Base-by-base conservation (phyloP, 2,888 invertebrate genomes). In the Trichogramma evanescens region DNA sequence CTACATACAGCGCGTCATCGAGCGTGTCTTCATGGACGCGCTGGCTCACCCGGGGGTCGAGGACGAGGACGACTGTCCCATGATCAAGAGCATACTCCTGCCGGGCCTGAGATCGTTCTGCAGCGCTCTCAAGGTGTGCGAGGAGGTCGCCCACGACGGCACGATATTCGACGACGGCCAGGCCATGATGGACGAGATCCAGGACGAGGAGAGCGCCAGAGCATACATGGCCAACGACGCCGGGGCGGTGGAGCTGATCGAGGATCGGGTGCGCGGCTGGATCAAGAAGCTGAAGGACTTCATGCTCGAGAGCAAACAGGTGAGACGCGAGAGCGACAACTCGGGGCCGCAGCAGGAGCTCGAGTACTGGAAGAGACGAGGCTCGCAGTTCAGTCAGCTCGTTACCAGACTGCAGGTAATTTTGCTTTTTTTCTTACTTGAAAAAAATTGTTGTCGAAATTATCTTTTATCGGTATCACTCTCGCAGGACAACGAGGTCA, bases 361-460 rank as follows among this genome's bases (percentile, higher is more conserved):
- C 46, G 93, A 93, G 70, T 96, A 96, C 78, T 97, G 96, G 96
- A 96, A 96, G 79, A 90, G 91, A 70, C 82, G 96, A 43, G 93
- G 93, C 46, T 94, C 95, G 0, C 93, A 93, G 74, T 95, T 97
- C 76, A 94, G 92, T 5, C 91, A 93, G 74, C 84, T 94, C 1
- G 84, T 90, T 8, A 85, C 87, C 4, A 88, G 89, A 73, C 80
- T 93, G 62, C 86, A 88, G 79, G 86, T 84, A 58, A 50, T 2
- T 43, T 10, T 48, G n/a, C 48, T 49, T 45, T 5, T 43, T 46
- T 45, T 26, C n/a, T 45, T 26, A 13, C 10, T 46, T 6, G 3
- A 13, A 45, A 54, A 3, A 38, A 39, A 2, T n/a, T 9, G 8
- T 26, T 40, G 13, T 39, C 4, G 6, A n/a, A 54, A 46, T 4